Percentiles rank a stretch among this genome's conserved stretches.
phyloP scores from a whole-genome alignment of 2,113 vertebrate genomes.

The Noctilio leporinus region DNA sequence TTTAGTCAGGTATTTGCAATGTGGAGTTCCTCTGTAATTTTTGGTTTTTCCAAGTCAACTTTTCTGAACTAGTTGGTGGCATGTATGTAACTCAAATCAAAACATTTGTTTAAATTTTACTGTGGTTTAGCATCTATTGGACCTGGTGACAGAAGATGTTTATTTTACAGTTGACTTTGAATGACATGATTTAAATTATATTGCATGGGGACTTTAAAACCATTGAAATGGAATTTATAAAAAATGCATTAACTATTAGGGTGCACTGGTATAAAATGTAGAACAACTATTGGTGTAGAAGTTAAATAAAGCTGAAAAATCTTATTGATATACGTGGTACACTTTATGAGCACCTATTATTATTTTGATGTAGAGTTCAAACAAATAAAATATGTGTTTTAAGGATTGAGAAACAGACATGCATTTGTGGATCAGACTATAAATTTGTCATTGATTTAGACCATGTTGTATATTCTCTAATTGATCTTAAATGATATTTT shows the following conservation, averaged over 20 bases:
- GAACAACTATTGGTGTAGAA: neutral
- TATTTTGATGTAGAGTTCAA: neutral
- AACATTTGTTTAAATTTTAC: slow-evolving; percentile 49
- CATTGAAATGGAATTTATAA: neutral
- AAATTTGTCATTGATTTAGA: neutral
- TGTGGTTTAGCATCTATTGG: slow-evolving; percentile 14
- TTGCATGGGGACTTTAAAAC: slow-evolving; percentile 31
- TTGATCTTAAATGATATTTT: neutral
- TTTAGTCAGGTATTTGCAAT: slow-evolving; percentile 63
- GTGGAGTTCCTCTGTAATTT: slow-evolving; percentile 24
- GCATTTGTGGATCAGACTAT: neutral
- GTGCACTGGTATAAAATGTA: neutral
- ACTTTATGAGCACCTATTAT: neutral
- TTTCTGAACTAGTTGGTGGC: slow-evolving; percentile 29
- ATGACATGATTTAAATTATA: neutral
- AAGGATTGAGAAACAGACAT: neutral
- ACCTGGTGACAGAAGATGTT: slow-evolving; percentile 28
- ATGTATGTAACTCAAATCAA: slow-evolving; percentile 53
- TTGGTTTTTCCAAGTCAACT: neutral
- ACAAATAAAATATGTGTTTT: neutral
- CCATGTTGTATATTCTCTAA: neutral
- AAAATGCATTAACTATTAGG: neutral
- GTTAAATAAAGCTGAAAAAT: neutral
- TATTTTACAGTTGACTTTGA: slow-evolving; percentile 31
- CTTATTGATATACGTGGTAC: neutral